Evolutionary conservation across 2,888 invertebrate genomes (phyloP), one percentile per base, ranked within the genome.

Genomic region (Pocota personata): DNA sequence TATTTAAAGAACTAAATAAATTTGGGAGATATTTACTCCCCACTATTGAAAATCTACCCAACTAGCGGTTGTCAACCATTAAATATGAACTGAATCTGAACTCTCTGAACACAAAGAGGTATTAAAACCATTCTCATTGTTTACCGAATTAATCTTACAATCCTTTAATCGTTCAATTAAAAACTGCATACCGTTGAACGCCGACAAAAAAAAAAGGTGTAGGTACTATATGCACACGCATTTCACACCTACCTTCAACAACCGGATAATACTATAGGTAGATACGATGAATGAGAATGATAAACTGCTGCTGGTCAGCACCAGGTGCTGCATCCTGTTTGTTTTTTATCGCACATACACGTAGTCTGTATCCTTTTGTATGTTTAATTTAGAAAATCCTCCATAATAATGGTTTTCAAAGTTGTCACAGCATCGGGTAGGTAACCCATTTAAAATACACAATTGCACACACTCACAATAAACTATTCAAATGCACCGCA

Each of bases 181-280:
- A 32, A n/a, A 24, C 7, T 27, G 3, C 3, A 4, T 16, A 35
- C 30, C 19, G 7, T 8, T 3, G 14, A 8, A 3, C 19, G 1
- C 1, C 10, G 14, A 4, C 35, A 8, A 50, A 77, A 77, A 35
- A 30, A 32, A 46, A 57, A 27, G 6, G 12, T 12, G 21, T 12
- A n/a, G n/a, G n/a, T n/a, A n/a, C n/a, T n/a, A n/a, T n/a, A n/a
- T n/a, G n/a, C n/a, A 50, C 35, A 43, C 40, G 40, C 46, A 64
- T 55, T 55, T 75, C 37, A 43, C 66, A 83, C 83, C 62, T 83
- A 83, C 83, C 79, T 83, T 67, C 27, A 40, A 40, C 40, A n/a
- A 66, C 21, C 58, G 43, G 64, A 55, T 55, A 37, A 67, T 16
- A 21, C 35, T 32, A 40, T n/a, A n/a, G n/a, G n/a, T n/a, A n/a